phyloP scores from a whole-genome alignment of 2,888 invertebrate genomes.

The Carabus problematicus region DNA sequence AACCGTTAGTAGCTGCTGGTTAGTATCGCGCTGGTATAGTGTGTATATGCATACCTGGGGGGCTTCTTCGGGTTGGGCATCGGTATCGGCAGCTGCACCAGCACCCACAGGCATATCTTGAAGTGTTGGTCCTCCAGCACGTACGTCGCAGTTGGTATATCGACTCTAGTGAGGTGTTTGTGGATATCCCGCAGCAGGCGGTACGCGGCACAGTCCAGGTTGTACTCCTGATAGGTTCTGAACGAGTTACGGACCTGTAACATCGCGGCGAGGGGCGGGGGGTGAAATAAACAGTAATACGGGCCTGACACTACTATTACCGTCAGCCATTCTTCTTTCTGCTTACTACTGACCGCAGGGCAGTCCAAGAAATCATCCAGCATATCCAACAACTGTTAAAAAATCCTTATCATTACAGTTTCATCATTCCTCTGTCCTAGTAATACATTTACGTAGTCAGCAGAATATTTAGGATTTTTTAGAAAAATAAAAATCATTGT shows the following conservation, averaged over 20 bases:
- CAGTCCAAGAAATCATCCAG: slow-evolving; percentile 53
- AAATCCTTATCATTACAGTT: too few species aligned
- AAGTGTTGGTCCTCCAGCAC: slow-evolving; percentile 56
- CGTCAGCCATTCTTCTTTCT: slow-evolving; percentile 52
- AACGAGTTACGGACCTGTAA: slow-evolving; percentile 57
- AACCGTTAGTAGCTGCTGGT: slow-evolving; percentile 56
- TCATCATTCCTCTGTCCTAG: too few species aligned
- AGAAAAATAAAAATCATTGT: too few species aligned
- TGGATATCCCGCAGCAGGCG: slow-evolving; percentile 61
- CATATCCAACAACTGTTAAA: slow-evolving; percentile 51
- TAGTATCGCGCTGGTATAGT: slow-evolving; percentile 46
- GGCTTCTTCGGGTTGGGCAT: slow-evolving; percentile 54
- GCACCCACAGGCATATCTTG: slow-evolving; percentile 60
- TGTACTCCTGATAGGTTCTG: slow-evolving; percentile 58
- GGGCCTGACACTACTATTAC: slow-evolving; percentile 36
- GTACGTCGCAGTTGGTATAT: slow-evolving; percentile 60
- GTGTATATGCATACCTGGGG: neutral
- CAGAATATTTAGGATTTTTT: neutral
- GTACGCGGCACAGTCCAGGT: slow-evolving; percentile 62
- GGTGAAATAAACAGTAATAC: neutral
- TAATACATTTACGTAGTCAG: neutral
- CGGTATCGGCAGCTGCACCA: slow-evolving; percentile 59
- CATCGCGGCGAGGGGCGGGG: neutral
- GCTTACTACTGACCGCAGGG: slow-evolving; percentile 46
- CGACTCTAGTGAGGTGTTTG: slow-evolving; percentile 58